Percentiles rank a stretch among this genome's conserved stretches.
phyloP scores from a whole-genome alignment of 2,113 vertebrate genomes.

The Sitta europaea region DNA sequence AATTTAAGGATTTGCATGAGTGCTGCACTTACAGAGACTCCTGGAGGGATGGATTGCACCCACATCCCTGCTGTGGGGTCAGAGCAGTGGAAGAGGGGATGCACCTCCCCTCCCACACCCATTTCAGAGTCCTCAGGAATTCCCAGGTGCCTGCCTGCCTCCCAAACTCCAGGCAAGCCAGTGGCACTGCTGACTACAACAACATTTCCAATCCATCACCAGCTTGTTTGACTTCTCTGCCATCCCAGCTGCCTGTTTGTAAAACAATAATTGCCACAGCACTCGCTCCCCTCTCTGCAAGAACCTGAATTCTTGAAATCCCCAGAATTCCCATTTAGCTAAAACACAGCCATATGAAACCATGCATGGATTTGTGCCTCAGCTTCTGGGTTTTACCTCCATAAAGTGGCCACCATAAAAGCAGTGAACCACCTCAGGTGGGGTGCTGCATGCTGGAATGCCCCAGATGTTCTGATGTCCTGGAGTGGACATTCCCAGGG shows the following conservation, averaged over 20 bases:
- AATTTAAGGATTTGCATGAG: background rate
- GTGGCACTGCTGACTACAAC: background rate
- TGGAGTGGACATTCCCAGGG: background rate
- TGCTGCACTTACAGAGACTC: background rate
- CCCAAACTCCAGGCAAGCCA: background rate
- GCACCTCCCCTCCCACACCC: background rate
- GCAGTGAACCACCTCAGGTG: background rate
- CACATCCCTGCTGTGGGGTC: too few relatives aligned
- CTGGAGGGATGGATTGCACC: background rate
- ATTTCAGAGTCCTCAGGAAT: background rate
- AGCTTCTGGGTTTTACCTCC: background rate
- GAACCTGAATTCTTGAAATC: background rate
- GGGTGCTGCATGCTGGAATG: background rate
- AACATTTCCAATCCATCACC: background rate
- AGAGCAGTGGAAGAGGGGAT: background rate
- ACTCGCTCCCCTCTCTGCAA: background rate
- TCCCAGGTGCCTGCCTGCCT: background rate
- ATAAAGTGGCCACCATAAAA: background rate
- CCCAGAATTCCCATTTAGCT: background rate
- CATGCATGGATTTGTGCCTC: accelerated
- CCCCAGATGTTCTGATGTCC: accelerated
- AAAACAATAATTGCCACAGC: background rate
- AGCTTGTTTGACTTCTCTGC: background rate
- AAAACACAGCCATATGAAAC: background rate
- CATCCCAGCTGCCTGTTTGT: background rate